Percentiles rank a stretch among this genome's conserved stretches.
phyloP scores from a whole-genome alignment of 1,140 invertebrate species.

The Popillia japonica region DNA sequence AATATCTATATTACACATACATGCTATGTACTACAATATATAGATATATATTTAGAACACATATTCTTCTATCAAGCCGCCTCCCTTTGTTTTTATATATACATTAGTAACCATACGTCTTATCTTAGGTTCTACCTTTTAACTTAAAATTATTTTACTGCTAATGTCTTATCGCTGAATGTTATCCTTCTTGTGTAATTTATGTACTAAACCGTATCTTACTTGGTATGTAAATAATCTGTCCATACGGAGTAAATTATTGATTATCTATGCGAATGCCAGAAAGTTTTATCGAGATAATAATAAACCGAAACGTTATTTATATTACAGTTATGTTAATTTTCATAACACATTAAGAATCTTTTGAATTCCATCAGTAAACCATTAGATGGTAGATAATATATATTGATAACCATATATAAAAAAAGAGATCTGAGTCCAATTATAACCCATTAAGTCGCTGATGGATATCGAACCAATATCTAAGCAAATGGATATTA shows the following conservation, averaged over 20 bases:
- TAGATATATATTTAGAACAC: too few species aligned
- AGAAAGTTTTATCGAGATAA: constrained; percentile 12
- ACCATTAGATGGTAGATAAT: constrained; percentile 32
- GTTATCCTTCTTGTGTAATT: constrained; percentile 18
- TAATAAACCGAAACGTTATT: constrained; percentile 13
- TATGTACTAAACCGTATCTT: constrained; percentile 19
- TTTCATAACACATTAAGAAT: constrained; percentile 32
- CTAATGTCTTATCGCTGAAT: constrained; percentile 5
- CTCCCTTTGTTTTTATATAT: background rate
- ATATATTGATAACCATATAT: constrained; percentile 2
- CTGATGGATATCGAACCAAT: background rate
- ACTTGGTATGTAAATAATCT: constrained; percentile 23
- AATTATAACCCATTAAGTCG: constrained; percentile 14
- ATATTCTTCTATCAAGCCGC: background rate
- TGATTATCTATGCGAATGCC: constrained; percentile 32
- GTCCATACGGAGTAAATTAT: constrained; percentile 24
- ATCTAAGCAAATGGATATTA: constrained; percentile 3
- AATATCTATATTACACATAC: too few species aligned
- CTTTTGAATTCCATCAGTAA: background rate
- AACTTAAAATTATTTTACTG: constrained; percentile 21
- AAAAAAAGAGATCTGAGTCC: constrained; percentile 4
- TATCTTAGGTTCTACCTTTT: constrained; percentile 19
- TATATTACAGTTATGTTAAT: constrained; percentile 32
- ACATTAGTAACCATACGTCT: background rate
- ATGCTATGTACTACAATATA: too few species aligned